Conservation (phyloP, 35 echinoderm and acorn worm genomes). For the Ophiothrix spiculata region DNA sequence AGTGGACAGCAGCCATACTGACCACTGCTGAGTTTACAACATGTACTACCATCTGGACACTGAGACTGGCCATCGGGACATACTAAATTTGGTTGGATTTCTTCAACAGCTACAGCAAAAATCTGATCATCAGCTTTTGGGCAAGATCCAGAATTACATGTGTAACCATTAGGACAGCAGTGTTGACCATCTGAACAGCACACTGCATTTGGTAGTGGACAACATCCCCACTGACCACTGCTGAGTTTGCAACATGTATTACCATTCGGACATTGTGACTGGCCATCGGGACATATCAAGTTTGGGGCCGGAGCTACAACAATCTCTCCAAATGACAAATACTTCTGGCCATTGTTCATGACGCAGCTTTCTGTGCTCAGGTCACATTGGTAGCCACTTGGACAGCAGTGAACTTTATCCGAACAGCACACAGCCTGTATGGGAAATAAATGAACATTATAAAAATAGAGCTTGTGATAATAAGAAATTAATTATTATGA, state of each 20-base stretch:
- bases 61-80: slow-evolving; percentile 32
- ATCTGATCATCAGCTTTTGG: background rate
- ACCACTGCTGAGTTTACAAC: slow-evolving; percentile 30
- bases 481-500: too few relatives aligned
- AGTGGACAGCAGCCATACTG: slow-evolving; percentile 22
- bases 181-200: slow-evolving; percentile 62
- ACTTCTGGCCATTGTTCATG: slow-evolving; percentile 5
- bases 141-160: slow-evolving; percentile 19
- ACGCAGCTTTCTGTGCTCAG: slow-evolving; percentile 21
- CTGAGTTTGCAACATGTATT: background rate
- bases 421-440: slow-evolving; percentile 64
- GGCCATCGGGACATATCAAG: slow-evolving; percentile 24
- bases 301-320: background rate
- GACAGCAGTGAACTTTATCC: slow-evolving; percentile 71
- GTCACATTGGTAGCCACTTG: slow-evolving; percentile 53
- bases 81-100: background rate
- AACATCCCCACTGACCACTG: background rate
- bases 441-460: background rate
- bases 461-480: too few relatives aligned
- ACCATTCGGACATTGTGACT: slow-evolving; percentile 28
- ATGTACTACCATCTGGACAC: slow-evolving; percentile 28
- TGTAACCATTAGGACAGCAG: slow-evolving; percentile 72
- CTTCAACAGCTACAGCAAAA: background rate
- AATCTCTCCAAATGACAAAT: background rate
- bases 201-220: slow-evolving; percentile 59